Evolutionary conservation across 2,888 invertebrate species (phyloP).

Genomic region (Phengaris alcon): DNA sequence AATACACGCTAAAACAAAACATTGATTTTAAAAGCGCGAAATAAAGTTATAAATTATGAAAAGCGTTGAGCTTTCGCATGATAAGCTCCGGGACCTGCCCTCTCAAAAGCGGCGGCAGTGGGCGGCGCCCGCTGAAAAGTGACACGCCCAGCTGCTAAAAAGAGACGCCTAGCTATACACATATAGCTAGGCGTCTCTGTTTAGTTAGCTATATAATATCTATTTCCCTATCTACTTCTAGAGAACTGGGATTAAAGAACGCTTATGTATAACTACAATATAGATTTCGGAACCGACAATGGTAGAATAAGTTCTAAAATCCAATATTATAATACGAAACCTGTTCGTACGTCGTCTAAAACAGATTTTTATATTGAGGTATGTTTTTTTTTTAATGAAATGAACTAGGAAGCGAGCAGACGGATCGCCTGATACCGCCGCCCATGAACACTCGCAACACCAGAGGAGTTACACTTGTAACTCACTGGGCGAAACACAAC

Average conservation of each 20-base stretch:
- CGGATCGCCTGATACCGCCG: no score
- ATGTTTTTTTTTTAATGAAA: no score
- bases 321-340: neutral
- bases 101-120: slow-evolving; percentile 65
- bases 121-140: slow-evolving; percentile 63
- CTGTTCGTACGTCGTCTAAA: no score
- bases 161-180: slow-evolving; percentile 53
- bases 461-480: no score
- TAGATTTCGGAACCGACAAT: neutral
- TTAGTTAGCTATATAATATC: neutral
- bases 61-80: slow-evolving; percentile 47
- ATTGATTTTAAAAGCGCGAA: neutral
- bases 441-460: no score
- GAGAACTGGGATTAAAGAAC: neutral
- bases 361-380: no score
- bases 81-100: slow-evolving; percentile 62
- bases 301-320: neutral
- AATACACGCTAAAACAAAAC: neutral
- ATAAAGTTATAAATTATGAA: slow-evolving; percentile 45
- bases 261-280: neutral
- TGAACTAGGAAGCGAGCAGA: no score
- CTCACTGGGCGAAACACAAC: no score
- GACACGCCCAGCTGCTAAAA: slow-evolving; percentile 74
- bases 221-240: slow-evolving; percentile 1
- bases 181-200: neutral